These are phyloP conservation scores for Asarcornis scutulata DNA, from an alignment of 2,113 vertebrate genomes.

Conservation along the genomic window DNA sequence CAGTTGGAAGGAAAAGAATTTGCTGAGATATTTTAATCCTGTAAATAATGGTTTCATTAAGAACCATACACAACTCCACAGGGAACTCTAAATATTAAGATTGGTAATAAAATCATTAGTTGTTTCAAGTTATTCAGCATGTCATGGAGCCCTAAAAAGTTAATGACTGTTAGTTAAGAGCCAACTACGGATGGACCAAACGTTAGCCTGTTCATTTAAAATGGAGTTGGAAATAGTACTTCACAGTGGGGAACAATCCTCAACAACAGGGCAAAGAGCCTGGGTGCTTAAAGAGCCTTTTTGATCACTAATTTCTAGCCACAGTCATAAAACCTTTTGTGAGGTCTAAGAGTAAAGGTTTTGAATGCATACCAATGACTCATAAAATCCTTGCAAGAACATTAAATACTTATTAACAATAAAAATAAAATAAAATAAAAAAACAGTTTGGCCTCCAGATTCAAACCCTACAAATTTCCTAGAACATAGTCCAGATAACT, in stretches of 20 bases:
- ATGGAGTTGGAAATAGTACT: background rate
- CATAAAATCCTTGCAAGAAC: background rate
- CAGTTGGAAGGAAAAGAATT: constrained; percentile 10
- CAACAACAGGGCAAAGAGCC: background rate
- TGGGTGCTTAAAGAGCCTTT: background rate
- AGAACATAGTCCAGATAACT: background rate
- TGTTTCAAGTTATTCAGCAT: constrained; percentile 51
- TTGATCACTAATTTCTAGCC: background rate
- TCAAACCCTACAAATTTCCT: background rate
- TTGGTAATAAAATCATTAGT: constrained; percentile 61
- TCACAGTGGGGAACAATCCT: background rate
- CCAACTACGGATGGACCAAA: constrained; percentile 16
- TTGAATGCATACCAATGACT: background rate
- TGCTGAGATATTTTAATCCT: constrained; percentile 59
- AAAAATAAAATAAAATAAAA: background rate
- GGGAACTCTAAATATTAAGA: constrained; percentile 69
- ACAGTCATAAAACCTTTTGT: background rate
- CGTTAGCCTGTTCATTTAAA: background rate
- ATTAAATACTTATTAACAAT: background rate
- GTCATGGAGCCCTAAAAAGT: constrained; percentile 50
- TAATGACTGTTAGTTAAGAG: constrained; percentile 52
- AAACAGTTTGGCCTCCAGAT: background rate
- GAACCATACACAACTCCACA: constrained; percentile 15
- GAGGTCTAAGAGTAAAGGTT: background rate
- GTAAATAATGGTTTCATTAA: constrained; percentile 67